A percentile compares a stretch with the other conserved stretches of the same genome.
Evolutionary conservation across 2,888 invertebrate species (phyloP).

Genomic region (Pelosia muscerda): DNA sequence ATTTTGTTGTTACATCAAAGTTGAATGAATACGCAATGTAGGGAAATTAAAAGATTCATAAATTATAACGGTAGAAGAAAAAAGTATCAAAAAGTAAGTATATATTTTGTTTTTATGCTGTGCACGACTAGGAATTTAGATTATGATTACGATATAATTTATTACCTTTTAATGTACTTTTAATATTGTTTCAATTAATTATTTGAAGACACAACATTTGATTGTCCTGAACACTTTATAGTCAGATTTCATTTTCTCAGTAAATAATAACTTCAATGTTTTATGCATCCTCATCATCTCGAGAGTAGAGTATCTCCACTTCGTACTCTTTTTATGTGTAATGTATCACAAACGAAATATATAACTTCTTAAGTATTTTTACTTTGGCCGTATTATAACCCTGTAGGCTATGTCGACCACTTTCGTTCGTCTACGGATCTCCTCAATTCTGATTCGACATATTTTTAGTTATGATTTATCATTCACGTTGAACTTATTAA

Average conservation of each 20-base stretch:
- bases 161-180: no score
- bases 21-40: neutral
- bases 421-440: no score
- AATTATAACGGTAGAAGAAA: neutral
- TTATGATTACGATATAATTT: no score
- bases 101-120: no score
- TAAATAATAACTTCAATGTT: neutral
- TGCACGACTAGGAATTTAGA: neutral
- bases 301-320: neutral
- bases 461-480: neutral
- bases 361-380: neutral
- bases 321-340: neutral
- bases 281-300: neutral
- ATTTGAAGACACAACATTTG: no score
- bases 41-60: neutral
- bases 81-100: neutral
- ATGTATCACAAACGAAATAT: neutral
- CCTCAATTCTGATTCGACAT: no score
- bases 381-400: neutral
- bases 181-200: no score
- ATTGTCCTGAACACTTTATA: no score
- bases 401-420: no score
- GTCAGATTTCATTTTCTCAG: no score
- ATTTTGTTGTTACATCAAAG: slow-evolving; percentile 27
- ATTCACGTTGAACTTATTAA: neutral